Conservation (phyloP, 2,113 vertebrate genomes). For the Syngnathus floridae region DNA sequence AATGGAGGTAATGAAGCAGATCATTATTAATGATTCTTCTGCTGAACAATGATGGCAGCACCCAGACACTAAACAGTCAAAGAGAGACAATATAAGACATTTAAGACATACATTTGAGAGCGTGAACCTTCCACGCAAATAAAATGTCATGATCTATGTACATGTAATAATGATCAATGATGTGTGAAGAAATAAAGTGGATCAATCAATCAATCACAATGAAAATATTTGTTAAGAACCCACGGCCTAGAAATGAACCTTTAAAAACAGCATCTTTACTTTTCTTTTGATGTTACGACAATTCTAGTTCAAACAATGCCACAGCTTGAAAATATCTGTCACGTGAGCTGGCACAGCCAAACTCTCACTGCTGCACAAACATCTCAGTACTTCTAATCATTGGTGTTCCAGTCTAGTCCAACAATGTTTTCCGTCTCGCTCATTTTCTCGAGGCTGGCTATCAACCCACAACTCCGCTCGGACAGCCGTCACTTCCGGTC, state of each 20-base stretch:
- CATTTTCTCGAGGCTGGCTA: background rate
- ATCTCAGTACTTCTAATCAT: background rate
- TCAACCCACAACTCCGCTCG: background rate
- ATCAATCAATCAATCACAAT: too few relatives aligned
- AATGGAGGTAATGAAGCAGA: constrained; percentile 27
- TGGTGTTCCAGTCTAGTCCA: background rate
- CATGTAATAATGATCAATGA: too few relatives aligned
- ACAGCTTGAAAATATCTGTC: background rate
- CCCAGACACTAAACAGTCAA: background rate
- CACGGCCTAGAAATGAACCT: too few relatives aligned
- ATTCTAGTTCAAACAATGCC: too few relatives aligned
- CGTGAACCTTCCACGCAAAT: background rate
- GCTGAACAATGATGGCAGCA: background rate
- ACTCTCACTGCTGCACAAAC: background rate
- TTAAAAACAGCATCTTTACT: too few relatives aligned
- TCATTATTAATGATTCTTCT: constrained; percentile 40
- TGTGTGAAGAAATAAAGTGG: too few relatives aligned
- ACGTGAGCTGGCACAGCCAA: background rate
- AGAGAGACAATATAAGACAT: background rate
- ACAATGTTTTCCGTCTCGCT: background rate
- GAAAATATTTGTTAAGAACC: too few relatives aligned
- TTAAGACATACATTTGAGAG: background rate
- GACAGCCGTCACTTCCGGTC: constrained; percentile 1
- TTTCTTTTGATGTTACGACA: too few relatives aligned
- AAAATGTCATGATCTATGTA: too few relatives aligned